These are phyloP conservation scores for Erebia epiphron DNA, from an alignment of 2,888 invertebrate species.

Conservation along the genomic window DNA sequence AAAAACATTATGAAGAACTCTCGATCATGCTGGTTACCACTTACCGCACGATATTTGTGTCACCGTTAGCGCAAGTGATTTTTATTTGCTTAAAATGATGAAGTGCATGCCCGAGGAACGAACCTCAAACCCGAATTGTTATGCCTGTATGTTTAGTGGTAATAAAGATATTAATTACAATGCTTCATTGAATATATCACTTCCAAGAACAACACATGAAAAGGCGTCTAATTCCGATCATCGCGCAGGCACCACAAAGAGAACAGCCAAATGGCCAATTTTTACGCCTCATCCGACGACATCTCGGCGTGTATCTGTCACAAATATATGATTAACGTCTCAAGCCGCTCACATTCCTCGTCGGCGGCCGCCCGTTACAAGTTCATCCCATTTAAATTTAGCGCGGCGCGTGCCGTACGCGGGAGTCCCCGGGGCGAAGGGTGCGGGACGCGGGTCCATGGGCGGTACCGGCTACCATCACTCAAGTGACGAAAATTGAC, in stretches of 20 bases:
- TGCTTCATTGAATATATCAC: slow-evolving; percentile 13
- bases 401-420: slow-evolving; percentile 78
- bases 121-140: no score
- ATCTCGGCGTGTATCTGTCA: slow-evolving; percentile 74
- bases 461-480: slow-evolving; percentile 80
- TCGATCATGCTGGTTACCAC: no score
- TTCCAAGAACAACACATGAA: slow-evolving; percentile 31
- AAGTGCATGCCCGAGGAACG: no score
- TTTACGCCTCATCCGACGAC: slow-evolving; percentile 58
- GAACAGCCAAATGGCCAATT: slow-evolving; percentile 51
- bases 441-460: slow-evolving; percentile 50
- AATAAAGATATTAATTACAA: not conserved
- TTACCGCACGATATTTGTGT: no score
- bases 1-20: no score
- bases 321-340: slow-evolving; percentile 79
- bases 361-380: slow-evolving; percentile 76
- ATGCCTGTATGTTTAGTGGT: not conserved
- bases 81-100: no score
- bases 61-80: no score
- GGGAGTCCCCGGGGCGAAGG: slow-evolving; percentile 53
- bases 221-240: slow-evolving; percentile 28
- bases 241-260: slow-evolving; percentile 44
- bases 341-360: slow-evolving; percentile 71
- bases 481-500: slow-evolving; percentile 84
- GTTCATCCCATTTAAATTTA: slow-evolving; percentile 82